phyloP scores from a whole-genome alignment of 2,113 vertebrate species.

The Oncorhynchus masou region DNA sequence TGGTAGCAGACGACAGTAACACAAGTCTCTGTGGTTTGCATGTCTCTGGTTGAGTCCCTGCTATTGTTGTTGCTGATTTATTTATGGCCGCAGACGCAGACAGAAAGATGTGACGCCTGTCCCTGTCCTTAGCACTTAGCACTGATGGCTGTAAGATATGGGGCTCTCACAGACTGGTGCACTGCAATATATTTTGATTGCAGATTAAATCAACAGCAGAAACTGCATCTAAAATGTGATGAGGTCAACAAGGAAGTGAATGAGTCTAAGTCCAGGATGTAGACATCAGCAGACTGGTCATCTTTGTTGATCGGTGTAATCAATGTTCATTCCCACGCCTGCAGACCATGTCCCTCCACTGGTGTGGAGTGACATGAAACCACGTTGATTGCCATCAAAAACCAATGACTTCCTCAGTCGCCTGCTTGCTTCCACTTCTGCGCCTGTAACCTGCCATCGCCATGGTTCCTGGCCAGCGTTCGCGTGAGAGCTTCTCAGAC shows the following conservation, averaged over 20 bases:
- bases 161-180: neutral
- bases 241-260: neutral
- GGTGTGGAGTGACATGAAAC: conserved; percentile 65
- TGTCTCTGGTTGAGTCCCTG: neutral
- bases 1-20: conserved; percentile 32
- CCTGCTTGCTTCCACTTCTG: conserved; percentile 80
- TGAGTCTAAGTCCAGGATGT: neutral
- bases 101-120: neutral
- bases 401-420: conserved; percentile 81
- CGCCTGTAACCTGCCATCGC: conserved; percentile 64
- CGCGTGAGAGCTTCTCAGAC: conserved; percentile 78
- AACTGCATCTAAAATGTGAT: neutral
- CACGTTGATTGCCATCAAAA: conserved; percentile 75
- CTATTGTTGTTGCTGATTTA: neutral
- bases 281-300: neutral
- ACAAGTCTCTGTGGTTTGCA: conserved; percentile 11
- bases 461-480: conserved; percentile 61
- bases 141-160: neutral
- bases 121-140: too few relatives aligned
- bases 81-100: conserved; percentile 1
- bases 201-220: neutral
- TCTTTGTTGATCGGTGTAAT: conserved; percentile 13
- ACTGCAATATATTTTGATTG: neutral
- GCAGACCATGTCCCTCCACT: conserved; percentile 23
- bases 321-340: conserved; percentile 65